Evolutionary conservation across 2,113 vertebrate genomes (phyloP).

Genomic region (Panthera uncia): DNA sequence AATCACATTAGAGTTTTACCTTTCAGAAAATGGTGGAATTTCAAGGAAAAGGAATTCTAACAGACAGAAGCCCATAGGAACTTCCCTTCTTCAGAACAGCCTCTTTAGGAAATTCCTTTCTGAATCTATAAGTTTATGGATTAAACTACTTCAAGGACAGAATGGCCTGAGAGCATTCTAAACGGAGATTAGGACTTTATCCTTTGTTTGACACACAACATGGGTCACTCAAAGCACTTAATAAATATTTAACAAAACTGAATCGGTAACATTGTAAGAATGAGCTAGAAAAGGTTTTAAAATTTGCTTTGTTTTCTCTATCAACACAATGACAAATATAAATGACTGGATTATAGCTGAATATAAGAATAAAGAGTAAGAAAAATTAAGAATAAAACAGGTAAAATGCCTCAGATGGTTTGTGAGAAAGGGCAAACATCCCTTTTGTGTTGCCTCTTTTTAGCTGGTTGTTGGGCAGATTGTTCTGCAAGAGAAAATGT

Average conservation of each 20-base stretch:
- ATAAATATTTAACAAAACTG: conserved; percentile 39
- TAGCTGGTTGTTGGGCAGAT: not conserved
- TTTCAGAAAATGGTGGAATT: not conserved
- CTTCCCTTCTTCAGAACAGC: not conserved
- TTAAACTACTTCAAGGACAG: not conserved
- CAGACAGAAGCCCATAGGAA: not conserved
- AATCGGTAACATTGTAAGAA: not conserved
- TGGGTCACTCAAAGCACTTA: not conserved
- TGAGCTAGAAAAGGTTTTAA: not conserved
- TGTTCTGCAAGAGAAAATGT: not conserved
- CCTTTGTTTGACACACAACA: not conserved
- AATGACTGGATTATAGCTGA: not conserved
- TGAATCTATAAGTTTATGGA: not conserved
- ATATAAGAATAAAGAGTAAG: not conserved
- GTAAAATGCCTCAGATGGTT: not conserved
- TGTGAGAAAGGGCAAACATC: not conserved
- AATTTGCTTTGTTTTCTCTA: not conserved
- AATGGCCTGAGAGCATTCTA: not conserved
- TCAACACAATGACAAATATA: not conserved
- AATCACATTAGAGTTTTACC: not conserved
- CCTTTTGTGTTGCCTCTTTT: not conserved
- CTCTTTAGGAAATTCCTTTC: not conserved
- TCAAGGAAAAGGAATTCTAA: not conserved
- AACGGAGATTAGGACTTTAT: conserved; percentile 30
- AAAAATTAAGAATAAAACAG: not conserved